Percentiles rank a stretch among this genome's conserved stretches.
These are phyloP conservation scores for Ericerus pela DNA, from an alignment of 1,140 invertebrate genomes.

Conservation along the genomic window DNA sequence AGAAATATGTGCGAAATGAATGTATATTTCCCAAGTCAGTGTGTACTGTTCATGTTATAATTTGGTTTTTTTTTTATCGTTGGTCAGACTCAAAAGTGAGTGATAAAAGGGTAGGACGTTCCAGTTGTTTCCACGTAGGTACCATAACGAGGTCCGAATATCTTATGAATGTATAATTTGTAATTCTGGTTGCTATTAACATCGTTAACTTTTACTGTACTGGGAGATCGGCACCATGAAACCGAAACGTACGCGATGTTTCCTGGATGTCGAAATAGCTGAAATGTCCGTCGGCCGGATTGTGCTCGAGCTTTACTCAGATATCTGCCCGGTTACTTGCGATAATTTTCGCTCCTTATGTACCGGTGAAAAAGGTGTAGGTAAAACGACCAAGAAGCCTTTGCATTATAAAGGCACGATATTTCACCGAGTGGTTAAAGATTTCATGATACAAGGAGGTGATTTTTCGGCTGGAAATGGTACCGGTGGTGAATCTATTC, in stretches of 20 bases:
- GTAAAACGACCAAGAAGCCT: constrained; percentile 51
- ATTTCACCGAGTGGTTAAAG: constrained; percentile 83
- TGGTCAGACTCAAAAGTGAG: too few species aligned
- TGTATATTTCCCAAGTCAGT: too few species aligned
- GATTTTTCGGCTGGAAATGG: constrained; percentile 81
- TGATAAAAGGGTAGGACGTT: too few species aligned
- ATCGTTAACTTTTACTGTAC: too few species aligned
- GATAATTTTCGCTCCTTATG: constrained; percentile 88
- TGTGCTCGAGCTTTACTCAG: constrained; percentile 84
- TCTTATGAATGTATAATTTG: too few species aligned
- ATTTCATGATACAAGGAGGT: constrained; percentile 81
- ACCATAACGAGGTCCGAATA: too few species aligned
- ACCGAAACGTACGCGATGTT: constrained; percentile 47
- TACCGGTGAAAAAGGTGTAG: constrained; percentile 71
- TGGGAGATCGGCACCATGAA: too few species aligned
- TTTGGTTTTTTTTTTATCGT: too few species aligned
- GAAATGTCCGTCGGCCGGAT: constrained; percentile 73
- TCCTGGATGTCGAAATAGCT: constrained; percentile 86
- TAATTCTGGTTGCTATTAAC: too few species aligned
- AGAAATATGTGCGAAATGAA: too few species aligned
- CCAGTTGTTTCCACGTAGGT: too few species aligned
- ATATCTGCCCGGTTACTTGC: constrained; percentile 82
- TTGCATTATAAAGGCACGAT: constrained; percentile 56
- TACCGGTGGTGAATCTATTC: constrained; percentile 80
- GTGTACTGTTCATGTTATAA: too few species aligned